These are phyloP conservation scores for Basileuterus tristriatus DNA, from an alignment of 2,797 vertebrate species.

Conservation along the genomic window DNA sequence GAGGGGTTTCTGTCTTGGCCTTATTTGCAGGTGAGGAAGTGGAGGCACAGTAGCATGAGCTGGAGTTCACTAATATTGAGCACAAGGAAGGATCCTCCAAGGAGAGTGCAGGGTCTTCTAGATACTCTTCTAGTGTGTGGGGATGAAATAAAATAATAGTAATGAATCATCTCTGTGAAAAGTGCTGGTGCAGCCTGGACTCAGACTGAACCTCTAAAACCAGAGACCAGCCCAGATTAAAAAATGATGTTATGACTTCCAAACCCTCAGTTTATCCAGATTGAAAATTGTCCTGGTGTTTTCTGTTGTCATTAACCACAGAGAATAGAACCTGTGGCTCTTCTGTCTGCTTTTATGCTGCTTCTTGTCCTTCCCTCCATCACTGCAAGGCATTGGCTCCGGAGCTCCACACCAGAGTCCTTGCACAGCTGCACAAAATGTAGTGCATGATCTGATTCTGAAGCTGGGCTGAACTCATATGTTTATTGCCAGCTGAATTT, in stretches of 20 bases:
- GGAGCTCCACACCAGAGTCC: background rate
- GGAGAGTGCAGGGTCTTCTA: background rate
- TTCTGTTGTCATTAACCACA: background rate
- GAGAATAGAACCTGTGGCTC: background rate
- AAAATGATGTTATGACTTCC: background rate
- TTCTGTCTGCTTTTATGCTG: background rate
- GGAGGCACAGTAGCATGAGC: background rate
- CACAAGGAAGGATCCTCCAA: background rate
- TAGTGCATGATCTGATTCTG: background rate
- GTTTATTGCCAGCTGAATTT: conserved; percentile 51
- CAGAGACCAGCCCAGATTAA: background rate
- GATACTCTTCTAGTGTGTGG: background rate
- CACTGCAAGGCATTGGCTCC: background rate
- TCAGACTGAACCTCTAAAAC: background rate
- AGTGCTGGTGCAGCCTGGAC: background rate
- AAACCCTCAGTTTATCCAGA: background rate
- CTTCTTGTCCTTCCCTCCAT: background rate
- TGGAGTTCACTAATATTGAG: background rate
- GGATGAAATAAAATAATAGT: background rate
- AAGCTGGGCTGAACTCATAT: background rate
- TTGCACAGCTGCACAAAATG: conserved; percentile 6
- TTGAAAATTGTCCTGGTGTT: background rate
- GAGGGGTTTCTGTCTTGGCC: background rate
- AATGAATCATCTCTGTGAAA: background rate
- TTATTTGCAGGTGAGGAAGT: background rate